Evolutionary conservation across 2,888 invertebrate genomes (phyloP).

Genomic region (Synanthedon formicaeformis): DNA sequence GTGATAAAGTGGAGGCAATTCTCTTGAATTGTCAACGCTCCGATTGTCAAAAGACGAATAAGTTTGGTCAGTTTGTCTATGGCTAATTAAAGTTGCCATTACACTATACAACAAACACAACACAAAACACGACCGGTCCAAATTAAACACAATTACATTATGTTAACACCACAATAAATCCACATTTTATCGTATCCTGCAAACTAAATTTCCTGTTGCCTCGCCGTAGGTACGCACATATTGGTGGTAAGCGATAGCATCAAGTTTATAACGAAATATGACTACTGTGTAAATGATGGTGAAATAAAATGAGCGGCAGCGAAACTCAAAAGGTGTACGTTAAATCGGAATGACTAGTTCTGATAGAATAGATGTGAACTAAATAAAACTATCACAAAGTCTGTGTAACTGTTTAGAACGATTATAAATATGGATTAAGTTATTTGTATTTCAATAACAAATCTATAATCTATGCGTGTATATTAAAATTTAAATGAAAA

Average conservation of each 20-base stretch:
- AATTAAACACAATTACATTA: conserved; percentile 27
- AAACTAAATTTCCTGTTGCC: conserved; percentile 51
- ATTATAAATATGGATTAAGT: too few species aligned
- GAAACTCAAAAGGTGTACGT: not conserved
- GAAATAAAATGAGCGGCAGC: not conserved
- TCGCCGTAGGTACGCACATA: conserved; percentile 7
- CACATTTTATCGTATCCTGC: conserved; percentile 55
- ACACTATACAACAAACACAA: conserved; percentile 11
- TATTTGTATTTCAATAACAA: too few species aligned
- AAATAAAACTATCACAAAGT: too few species aligned
- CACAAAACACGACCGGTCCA: conserved; percentile 27
- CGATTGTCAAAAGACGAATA: conserved; percentile 40
- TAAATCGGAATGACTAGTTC: not conserved
- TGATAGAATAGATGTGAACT: too few species aligned
- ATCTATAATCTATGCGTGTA: too few species aligned
- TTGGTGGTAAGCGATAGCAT: conserved; percentile 20
- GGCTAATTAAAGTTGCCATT: conserved; percentile 31
- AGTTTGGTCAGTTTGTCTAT: conserved; percentile 26
- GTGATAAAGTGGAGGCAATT: conserved; percentile 23
- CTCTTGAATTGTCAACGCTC: conserved; percentile 10
- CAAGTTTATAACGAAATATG: conserved; percentile 18
- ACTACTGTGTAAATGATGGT: not conserved
- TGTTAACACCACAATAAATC: conserved; percentile 41
- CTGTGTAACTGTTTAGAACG: too few species aligned
- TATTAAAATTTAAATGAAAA: too few species aligned